Percentiles rank a stretch among this genome's conserved stretches.
These are phyloP conservation scores for Cichladusa arquata DNA, from an alignment of 2,113 vertebrate species.

Conservation along the genomic window DNA sequence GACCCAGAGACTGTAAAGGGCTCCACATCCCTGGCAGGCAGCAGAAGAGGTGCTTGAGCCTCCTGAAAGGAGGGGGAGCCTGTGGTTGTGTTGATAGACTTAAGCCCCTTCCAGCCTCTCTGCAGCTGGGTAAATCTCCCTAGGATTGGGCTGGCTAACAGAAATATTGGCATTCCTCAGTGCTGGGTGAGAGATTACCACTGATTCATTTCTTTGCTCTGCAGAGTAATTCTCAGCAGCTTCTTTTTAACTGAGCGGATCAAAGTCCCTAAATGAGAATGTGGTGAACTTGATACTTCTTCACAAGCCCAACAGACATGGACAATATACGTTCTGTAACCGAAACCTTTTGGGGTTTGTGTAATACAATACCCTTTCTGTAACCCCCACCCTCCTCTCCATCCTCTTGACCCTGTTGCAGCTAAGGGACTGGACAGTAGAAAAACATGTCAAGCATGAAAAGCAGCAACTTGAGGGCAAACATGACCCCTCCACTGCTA, in stretches of 20 bases:
- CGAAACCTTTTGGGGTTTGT: conserved; percentile 59
- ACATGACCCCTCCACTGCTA: conserved; percentile 58
- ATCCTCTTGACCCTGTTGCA: conserved; percentile 51
- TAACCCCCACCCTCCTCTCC: conserved; percentile 42
- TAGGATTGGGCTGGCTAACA: conserved; percentile 57
- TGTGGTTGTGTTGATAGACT: conserved; percentile 51
- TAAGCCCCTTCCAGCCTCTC: conserved; percentile 50
- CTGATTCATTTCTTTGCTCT: conserved; percentile 62
- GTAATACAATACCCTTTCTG: conserved; percentile 66
- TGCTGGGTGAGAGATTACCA: conserved; percentile 52
- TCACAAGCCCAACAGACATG: conserved; percentile 62
- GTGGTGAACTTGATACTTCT: conserved; percentile 67
- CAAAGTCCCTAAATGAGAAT: conserved; percentile 65
- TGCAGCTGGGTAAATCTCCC: conserved; percentile 62
- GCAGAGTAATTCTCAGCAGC: conserved; percentile 54
- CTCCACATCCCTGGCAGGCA: not conserved
- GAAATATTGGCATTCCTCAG: conserved; percentile 59
- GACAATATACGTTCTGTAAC: conserved; percentile 71
- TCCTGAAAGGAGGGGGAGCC: not conserved
- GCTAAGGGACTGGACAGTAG: conserved; percentile 64
- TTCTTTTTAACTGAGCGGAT: conserved; percentile 65
- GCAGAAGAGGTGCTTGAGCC: conserved; percentile 19
- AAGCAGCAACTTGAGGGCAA: conserved; percentile 63
- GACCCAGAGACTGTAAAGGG: not conserved
- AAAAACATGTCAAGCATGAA: conserved; percentile 71